These are phyloP conservation scores for Parauchenoglanis punctatus DNA, from an alignment of 2,797 vertebrate species.

Conservation along the genomic window DNA sequence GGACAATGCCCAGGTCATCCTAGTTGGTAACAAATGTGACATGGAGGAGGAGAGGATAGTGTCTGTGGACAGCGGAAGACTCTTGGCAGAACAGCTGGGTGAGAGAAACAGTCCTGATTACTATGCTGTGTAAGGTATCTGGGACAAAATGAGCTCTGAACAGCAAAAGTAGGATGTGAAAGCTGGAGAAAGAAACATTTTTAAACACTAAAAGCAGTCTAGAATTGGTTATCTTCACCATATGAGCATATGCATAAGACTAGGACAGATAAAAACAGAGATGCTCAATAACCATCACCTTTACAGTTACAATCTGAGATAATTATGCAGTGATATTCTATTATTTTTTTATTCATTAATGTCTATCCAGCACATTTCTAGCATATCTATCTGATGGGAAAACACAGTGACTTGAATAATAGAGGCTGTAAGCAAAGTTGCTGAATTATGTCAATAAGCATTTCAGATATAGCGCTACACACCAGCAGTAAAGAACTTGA, in stretches of 20 bases:
- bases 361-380: not conserved
- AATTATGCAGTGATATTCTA: not conserved
- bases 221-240: not conserved
- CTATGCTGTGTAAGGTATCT: not conserved
- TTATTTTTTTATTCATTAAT: not conserved
- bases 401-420: not conserved
- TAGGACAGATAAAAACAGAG: not conserved
- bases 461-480: not conserved
- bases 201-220: not conserved
- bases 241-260: not conserved
- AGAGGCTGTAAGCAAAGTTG: not conserved
- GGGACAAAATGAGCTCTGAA: not conserved
- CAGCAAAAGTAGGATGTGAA: not conserved
- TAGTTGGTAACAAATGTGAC: constrained; percentile 95
- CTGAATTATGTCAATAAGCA: not conserved
- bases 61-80: constrained; percentile 88
- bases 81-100: constrained; percentile 95
- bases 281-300: not conserved
- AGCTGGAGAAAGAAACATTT: not conserved
- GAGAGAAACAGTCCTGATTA: constrained; percentile 61
- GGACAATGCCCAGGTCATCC: constrained; percentile 97
- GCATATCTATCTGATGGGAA: not conserved
- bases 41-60: constrained; percentile 96
- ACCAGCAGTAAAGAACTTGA: not conserved
- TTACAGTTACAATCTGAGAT: not conserved